Evolutionary conservation across 2,113 vertebrate genomes (phyloP), one percentile per base, ranked within the genome.

Genomic region (Mastomys natalensis): DNA sequence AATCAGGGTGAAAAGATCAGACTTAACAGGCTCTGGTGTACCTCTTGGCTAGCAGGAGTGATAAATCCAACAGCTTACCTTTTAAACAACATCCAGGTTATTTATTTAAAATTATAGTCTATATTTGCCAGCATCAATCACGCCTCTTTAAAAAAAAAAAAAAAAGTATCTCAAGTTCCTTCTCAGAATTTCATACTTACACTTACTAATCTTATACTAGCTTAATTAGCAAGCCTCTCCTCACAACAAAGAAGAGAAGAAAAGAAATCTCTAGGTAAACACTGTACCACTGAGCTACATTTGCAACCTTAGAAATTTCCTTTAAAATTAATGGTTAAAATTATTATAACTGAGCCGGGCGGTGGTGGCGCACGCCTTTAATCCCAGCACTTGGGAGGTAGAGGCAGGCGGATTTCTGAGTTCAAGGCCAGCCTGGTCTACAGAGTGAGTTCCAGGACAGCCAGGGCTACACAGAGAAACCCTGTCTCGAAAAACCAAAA

Each of bases 1-100:
- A 7, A 87, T 64, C 77, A 87, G 84, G 90, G 95, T 89, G 37
- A 81, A 97, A 96, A 62, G 0, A 6, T 89, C 48, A 58, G 90
- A 76, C 91, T 58, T 90, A 97, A 77, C 21, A 48, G 86, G 51
- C 60, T 80, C 55, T 16, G 0, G 77, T 87, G 48, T 87, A 53
- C 89, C 48, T 81, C 87, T 86, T 92, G 64, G 55, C 82, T 91
- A 90, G 37, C 19, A 53, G 10, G 58, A 74, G 40, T 87, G 86
- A 94, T 91, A 90, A 95, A 95, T 95, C 68, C 77, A 89, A 76
- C 91, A 92, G 31, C 93, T 95, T 92, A 37, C 66, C 43, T 95
- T 93, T 97, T 89, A 95, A 96, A 94, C 45, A 96, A 73, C 78
- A 90, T 85, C 55, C 74, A 10, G 64, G 73, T 97, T 81, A 95